Evolutionary conservation across 1,140 invertebrate genomes (phyloP).

Genomic region (Listronotus oregonensis): DNA sequence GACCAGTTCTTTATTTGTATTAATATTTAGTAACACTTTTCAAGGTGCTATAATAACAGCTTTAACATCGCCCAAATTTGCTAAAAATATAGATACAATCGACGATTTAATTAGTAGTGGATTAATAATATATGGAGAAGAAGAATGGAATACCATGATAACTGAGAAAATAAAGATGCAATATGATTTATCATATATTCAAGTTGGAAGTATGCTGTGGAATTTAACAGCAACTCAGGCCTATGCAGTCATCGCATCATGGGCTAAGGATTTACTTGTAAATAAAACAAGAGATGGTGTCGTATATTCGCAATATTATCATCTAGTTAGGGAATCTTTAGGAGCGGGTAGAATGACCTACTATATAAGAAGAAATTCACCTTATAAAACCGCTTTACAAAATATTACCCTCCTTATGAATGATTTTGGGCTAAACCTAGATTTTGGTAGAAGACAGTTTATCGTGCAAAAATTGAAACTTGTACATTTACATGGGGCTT

Average conservation of each 20-base stretch:
- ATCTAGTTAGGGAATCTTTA: slow-evolving; percentile 19
- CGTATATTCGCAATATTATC: slow-evolving; percentile 13
- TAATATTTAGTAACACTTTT: slow-evolving; percentile 16
- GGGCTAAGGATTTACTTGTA: neutral
- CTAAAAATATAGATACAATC: slow-evolving; percentile 16
- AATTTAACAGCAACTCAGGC: neutral
- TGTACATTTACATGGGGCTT: slow-evolving; percentile 10
- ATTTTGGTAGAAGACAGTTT: slow-evolving; percentile 12
- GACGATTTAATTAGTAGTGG: slow-evolving; percentile 13
- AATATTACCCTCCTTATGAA: slow-evolving; percentile 5
- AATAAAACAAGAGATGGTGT: neutral
- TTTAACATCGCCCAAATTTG: slow-evolving; percentile 22
- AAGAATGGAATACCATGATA: slow-evolving; percentile 10
- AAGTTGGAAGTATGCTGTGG: neutral
- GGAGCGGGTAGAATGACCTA: slow-evolving; percentile 8
- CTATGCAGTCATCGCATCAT: slow-evolving; percentile 2
- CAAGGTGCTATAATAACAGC: slow-evolving; percentile 24
- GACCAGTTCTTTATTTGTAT: neutral
- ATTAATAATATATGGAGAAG: slow-evolving; percentile 9
- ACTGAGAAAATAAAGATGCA: neutral
- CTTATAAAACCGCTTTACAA: slow-evolving; percentile 1
- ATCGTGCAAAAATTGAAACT: neutral
- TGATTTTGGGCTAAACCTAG: slow-evolving; percentile 15
- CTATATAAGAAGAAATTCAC: slow-evolving; percentile 19
- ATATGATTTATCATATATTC: slow-evolving; percentile 12